Percentiles rank a stretch among this genome's conserved stretches.
Evolutionary conservation across 1,140 invertebrate genomes (phyloP).

Genomic region (Dermatophagoides farinae): DNA sequence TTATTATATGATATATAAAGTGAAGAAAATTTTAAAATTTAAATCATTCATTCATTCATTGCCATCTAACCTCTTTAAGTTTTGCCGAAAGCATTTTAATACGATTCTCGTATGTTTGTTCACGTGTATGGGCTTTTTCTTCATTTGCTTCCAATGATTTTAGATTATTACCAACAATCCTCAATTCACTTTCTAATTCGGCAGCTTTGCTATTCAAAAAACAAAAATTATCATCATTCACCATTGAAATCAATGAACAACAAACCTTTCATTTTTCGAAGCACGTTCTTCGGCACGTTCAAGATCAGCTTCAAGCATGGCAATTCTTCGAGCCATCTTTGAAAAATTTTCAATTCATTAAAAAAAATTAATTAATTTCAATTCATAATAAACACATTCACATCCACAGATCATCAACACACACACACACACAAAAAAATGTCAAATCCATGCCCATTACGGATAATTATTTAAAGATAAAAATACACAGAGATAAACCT

Average conservation of each 20-base stretch:
- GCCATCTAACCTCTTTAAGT: conserved; percentile 79
- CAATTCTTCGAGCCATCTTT: conserved; percentile 99
- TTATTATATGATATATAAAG: not conserved
- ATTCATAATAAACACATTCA: not conserved
- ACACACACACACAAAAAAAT: not conserved
- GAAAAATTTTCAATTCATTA: not conserved
- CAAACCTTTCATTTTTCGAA: conserved; percentile 97
- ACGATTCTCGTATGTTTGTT: conserved; percentile 99
- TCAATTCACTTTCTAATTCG: conserved; percentile 95
- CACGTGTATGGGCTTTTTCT: conserved; percentile 99
- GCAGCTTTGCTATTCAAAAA: conserved; percentile 72
- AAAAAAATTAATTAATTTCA: not conserved
- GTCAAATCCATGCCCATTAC: too few species aligned
- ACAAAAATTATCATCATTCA: conserved; percentile 4
- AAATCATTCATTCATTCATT: conserved; percentile 1
- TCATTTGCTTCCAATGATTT: conserved; percentile 98
- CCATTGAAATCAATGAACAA: conserved; percentile 19
- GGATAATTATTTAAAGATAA: too few species aligned
- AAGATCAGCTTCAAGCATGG: conserved; percentile 99
- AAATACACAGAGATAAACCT: too few species aligned
- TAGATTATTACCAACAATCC: conserved; percentile 97
- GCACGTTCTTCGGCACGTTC: conserved; percentile 99
- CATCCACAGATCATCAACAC: not conserved
- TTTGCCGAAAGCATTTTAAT: conserved; percentile 95
- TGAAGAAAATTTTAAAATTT: not conserved